These are phyloP conservation scores for Tetraodon nigroviridis DNA, from an alignment of 2,113 vertebrate genomes.

Conservation along the genomic window DNA sequence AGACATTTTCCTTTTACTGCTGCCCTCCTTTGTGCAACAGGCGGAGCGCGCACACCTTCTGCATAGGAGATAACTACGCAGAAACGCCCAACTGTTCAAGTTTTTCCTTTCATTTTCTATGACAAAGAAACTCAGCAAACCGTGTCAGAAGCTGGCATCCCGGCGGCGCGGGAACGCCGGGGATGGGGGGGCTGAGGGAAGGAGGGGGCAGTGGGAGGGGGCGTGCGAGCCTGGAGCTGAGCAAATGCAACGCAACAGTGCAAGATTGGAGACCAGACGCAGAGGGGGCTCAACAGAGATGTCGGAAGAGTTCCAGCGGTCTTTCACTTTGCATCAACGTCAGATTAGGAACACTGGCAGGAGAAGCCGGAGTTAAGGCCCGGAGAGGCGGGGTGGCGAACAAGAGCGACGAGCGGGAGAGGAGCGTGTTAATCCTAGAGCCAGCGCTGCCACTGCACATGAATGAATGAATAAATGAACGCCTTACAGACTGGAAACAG, in stretches of 20 bases:
- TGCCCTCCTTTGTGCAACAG: too few species aligned
- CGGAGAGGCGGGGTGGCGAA: conserved; percentile 48
- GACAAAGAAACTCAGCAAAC: conserved; percentile 37
- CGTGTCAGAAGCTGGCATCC: conserved; percentile 48
- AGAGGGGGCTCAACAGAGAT: conserved; percentile 33
- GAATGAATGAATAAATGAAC: conserved; percentile 7
- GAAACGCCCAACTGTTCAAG: too few species aligned
- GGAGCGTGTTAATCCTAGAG: conserved; percentile 49
- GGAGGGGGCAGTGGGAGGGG: conserved; percentile 10
- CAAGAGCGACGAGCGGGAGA: conserved; percentile 22
- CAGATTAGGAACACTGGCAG: conserved; percentile 51
- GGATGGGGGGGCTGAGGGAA: background rate
- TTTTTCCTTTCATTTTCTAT: too few species aligned
- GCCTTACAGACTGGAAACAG: conserved; percentile 24
- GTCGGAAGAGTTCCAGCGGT: conserved; percentile 57
- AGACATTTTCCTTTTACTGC: too few species aligned
- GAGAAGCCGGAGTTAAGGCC: conserved; percentile 36
- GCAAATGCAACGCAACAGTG: conserved; percentile 53
- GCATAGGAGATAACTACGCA: too few species aligned
- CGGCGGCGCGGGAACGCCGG: conserved; percentile 18
- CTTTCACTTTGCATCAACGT: conserved; percentile 65
- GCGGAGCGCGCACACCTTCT: too few species aligned
- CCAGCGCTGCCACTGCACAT: conserved; percentile 31
- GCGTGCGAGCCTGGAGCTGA: conserved; percentile 44
- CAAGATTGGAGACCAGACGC: conserved; percentile 49